A percentile compares a stretch with the other conserved stretches of the same genome.
Conservation (phyloP, 2,113 vertebrate species). For the Psilopsiagon aymara region DNA sequence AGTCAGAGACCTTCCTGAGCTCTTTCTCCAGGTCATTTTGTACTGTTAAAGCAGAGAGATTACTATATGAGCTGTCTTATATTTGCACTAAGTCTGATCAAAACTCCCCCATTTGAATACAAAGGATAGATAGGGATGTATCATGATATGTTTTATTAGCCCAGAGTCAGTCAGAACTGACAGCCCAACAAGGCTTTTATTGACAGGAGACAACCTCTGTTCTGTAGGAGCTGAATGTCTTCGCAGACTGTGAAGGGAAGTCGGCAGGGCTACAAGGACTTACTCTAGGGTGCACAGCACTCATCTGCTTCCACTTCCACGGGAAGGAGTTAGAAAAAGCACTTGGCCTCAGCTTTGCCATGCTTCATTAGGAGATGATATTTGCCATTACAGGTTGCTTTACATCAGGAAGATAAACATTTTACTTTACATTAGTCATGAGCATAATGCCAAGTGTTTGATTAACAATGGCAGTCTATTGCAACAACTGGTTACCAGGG, state of each 20-base stretch:
- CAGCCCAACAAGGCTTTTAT: neutral
- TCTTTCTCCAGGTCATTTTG: neutral
- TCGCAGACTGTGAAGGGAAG: accelerated
- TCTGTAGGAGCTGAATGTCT: neutral
- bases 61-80: accelerated
- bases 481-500: slow-evolving; percentile 39
- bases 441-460: neutral
- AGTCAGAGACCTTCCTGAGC: neutral
- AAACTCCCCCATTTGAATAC: neutral
- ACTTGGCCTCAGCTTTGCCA: neutral
- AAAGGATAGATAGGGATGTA: neutral
- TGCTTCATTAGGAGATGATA: neutral
- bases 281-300: neutral
- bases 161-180: neutral
- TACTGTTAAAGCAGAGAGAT: neutral
- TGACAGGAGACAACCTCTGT: neutral
- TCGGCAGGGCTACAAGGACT: neutral
- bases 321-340: neutral
- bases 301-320: neutral
- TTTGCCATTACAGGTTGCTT: neutral
- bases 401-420: slow-evolving; percentile 35
- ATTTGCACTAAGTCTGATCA: neutral
- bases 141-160: neutral
- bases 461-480: neutral
- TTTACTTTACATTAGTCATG: slow-evolving; percentile 8